Base-by-base conservation (phyloP, 2,797 vertebrate species). In the Gymnodraco acuticeps region DNA sequence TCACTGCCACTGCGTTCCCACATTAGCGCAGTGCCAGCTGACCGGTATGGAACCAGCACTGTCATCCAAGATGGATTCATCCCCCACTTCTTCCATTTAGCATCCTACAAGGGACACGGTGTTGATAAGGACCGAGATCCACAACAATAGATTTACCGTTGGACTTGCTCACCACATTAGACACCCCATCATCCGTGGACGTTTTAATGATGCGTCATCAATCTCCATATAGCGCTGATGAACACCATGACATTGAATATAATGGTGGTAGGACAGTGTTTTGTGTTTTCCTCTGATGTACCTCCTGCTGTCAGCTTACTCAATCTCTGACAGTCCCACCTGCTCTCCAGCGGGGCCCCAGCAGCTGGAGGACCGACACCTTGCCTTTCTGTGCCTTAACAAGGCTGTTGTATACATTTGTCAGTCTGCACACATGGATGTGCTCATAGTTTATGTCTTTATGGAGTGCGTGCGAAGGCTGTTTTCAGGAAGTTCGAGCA, bases 1-100 rank as follows among this genome's bases (percentile, higher is more conserved):
- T 92, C 88, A 82, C 66, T 50, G 79, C 27, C 86, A 51, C 76
- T 50, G 71, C 50, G 71, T 89, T 91, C 82, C 82, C 85, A 83
- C 88, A 87, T 93, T 91, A 92, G 72, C 82, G 6, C 88, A 15
- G 64, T 87, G 86, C 80, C 91, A 92, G 83, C 84, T 89, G 91
- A 93, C 80, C 87, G 75, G 80, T 71, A 63, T 83, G 85, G 76
- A 85, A 79, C 69, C 82, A 46, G 76, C 46, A 17, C 80, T 86
- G 80, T 84, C 88, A 71, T 82, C 87, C 79, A 83, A 87, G 88
- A 88, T 88, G 82, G 84, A 87, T 89, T 83, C 77, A 81, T 80
- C 80, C 73, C 85, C 85, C 78, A 31, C 78, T 58, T 76, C 51
- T 74, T 84, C 66, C 84, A 81, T 82, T 87, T 86, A 84, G 81